Base-by-base conservation (phyloP, 1,140 invertebrate genomes). In the Ganaspis sp. region DNA sequence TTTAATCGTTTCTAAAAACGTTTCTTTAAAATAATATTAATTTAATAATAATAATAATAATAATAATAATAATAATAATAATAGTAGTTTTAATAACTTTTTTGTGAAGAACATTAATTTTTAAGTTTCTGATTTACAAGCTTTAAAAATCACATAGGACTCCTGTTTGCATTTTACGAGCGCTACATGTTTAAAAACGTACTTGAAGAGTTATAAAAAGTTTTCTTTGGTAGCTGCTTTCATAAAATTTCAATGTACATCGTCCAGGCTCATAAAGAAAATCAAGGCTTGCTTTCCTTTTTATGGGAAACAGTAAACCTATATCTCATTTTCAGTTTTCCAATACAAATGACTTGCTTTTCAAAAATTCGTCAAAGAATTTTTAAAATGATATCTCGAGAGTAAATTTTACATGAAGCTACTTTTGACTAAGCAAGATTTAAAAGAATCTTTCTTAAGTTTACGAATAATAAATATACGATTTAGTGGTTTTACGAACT, bases 271-370 rank as follows among this genome's bases (percentile, higher is more conserved):
- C 21, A 23, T 9, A 23, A 23, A 23, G 17, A 23, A 23, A 21
- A 21, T 58, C 21, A 21, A 58, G 17, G 53, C 45, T 49, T 58
- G 21, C 19, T 21, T 58, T 23, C 53, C 3, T 23, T 58, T 23
- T 58, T 58, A 58, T 8, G 53, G 23, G 53, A 12, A 26, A 58
- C 19, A 58, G 53, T 58, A 58, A 58, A 58, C 53, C 5, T 58
- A 8, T 23, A 58, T 58, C 53, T 58, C 19, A 17, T 49, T 49
- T 49, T n/a, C 45, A 49, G 45, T n/a, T 49, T n/a, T 49, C 45
- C 12, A 17, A 1, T n/a, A 6, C n/a, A n/a, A 45, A 45, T 4
- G n/a, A 45, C n/a, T 45, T 45, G 1, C n/a, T n/a, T 17, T 17
- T 49, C 17, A 34, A 34, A 2, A 34, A 34, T 34, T 34, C 29